These are phyloP conservation scores for Bolinopsis microptera DNA, from an alignment of 37 sponge, comb jelly and placozoan genomes.

Conservation along the genomic window DNA sequence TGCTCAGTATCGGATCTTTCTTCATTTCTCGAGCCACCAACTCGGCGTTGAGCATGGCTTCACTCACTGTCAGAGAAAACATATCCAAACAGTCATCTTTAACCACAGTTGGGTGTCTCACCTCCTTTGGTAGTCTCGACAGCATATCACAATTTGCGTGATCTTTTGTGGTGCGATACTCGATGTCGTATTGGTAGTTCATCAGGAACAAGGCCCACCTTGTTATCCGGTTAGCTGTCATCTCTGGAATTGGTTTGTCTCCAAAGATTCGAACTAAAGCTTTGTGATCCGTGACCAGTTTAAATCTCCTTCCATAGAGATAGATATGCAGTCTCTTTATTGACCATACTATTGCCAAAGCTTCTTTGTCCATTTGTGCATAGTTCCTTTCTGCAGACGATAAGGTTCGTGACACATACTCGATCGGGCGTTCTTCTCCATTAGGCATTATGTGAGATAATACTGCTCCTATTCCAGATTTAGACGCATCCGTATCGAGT, in stretches of 20 bases:
- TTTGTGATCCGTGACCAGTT: slow-evolving; percentile 64
- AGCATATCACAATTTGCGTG: slow-evolving; percentile 74
- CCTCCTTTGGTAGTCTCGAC: slow-evolving; percentile 68
- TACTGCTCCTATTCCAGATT: too few species aligned
- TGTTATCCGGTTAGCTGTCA: slow-evolving; percentile 19
- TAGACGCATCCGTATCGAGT: too few species aligned
- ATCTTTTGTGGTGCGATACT: slow-evolving; percentile 67
- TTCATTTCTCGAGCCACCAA: slow-evolving; percentile 50
- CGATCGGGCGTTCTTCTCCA: slow-evolving; percentile 68
- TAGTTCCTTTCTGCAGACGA: slow-evolving; percentile 68
- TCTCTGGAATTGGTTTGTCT: slow-evolving; percentile 22
- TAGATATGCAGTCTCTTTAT: slow-evolving; percentile 69
- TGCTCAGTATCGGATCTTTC: slow-evolving; percentile 67
- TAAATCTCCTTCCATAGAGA: slow-evolving; percentile 71
- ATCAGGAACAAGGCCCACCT: slow-evolving; percentile 67
- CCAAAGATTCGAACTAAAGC: slow-evolving; percentile 44
- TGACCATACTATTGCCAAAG: slow-evolving; percentile 61
- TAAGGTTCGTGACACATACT: slow-evolving; percentile 71
- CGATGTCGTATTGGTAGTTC: slow-evolving; percentile 71
- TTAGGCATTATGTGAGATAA: slow-evolving; percentile 66
- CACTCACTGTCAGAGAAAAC: slow-evolving; percentile 10
- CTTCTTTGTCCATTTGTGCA: slow-evolving; percentile 72
- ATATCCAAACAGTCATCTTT: neutral
- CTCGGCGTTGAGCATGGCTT: neutral
- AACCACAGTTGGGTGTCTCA: neutral